phyloP scores from a whole-genome alignment of 1,140 invertebrate genomes.

The Drosophila santomea region DNA sequence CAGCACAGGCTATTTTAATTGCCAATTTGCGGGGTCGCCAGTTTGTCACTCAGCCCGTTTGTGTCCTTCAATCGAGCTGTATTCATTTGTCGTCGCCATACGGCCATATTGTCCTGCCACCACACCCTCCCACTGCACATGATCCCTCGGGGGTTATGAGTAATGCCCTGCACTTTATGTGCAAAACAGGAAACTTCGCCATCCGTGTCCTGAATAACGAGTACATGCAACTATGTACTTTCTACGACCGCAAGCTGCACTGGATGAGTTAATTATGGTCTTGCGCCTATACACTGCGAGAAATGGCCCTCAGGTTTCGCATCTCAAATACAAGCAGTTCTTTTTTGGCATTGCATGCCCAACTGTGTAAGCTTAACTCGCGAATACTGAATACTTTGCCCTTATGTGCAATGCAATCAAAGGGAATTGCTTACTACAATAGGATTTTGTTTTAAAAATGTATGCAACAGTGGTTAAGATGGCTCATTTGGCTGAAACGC shows the following conservation, averaged over 20 bases:
- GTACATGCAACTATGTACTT: slow-evolving; percentile 6
- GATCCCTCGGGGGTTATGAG: slow-evolving; percentile 18
- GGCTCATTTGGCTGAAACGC: not conserved
- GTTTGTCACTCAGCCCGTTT: slow-evolving; percentile 33
- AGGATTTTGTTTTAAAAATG: too few species aligned
- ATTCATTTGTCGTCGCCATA: slow-evolving; percentile 46
- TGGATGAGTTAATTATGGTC: slow-evolving; percentile 38
- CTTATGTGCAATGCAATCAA: too few species aligned
- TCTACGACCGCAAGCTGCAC: slow-evolving; percentile 6
- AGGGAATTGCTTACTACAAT: too few species aligned
- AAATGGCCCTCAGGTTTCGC: not conserved
- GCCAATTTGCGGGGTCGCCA: slow-evolving; percentile 56
- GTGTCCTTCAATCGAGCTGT: slow-evolving; percentile 56
- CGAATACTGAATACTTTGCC: too few species aligned
- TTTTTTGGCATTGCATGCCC: too few species aligned
- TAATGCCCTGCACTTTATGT: slow-evolving; percentile 23
- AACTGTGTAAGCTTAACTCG: too few species aligned
- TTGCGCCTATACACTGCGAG: slow-evolving; percentile 9
- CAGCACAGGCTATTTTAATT: slow-evolving; percentile 52
- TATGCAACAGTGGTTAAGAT: not conserved
- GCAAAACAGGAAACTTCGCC: slow-evolving; percentile 9
- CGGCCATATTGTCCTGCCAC: slow-evolving; percentile 5
- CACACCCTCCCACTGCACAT: not conserved
- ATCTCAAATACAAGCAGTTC: too few species aligned
- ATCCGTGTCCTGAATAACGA: slow-evolving; percentile 6